A percentile compares a stretch with the other conserved stretches of the same genome.
These are phyloP conservation scores for Chloroclystis v-ata DNA, from an alignment of 2,888 invertebrate species.

Conservation along the genomic window DNA sequence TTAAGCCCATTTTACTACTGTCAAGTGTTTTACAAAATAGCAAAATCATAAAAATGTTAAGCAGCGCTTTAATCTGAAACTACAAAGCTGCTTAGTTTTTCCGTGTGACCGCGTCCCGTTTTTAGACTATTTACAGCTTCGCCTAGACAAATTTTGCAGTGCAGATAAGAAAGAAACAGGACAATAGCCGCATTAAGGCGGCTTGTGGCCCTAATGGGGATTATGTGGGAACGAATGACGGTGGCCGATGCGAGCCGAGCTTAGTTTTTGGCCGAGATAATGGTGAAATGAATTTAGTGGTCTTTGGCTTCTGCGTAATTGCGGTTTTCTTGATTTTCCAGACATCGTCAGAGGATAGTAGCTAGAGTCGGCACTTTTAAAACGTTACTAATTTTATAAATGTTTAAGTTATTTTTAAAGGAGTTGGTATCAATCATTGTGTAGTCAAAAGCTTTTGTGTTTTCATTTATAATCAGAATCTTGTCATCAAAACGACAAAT, in stretches of 20 bases:
- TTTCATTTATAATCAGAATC: too few relatives aligned
- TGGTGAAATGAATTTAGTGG: slow-evolving; percentile 60
- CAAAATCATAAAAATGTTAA: too few relatives aligned
- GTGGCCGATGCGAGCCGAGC: slow-evolving; percentile 43
- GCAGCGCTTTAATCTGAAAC: too few relatives aligned
- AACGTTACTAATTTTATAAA: too few relatives aligned
- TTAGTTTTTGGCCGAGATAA: slow-evolving; percentile 60
- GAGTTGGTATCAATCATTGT: too few relatives aligned
- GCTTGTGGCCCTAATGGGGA: slow-evolving; percentile 64
- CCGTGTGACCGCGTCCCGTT: slow-evolving; percentile 44
- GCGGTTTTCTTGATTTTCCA: slow-evolving; percentile 18
- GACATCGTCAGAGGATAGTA: neutral
- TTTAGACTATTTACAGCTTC: slow-evolving; percentile 64
- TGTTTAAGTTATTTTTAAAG: too few relatives aligned
- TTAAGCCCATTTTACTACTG: too few relatives aligned
- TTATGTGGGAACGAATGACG: slow-evolving; percentile 58
- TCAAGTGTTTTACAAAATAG: too few relatives aligned
- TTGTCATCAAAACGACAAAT: too few relatives aligned
- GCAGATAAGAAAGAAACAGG: slow-evolving; percentile 74
- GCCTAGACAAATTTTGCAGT: slow-evolving; percentile 74
- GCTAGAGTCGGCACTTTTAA: too few relatives aligned
- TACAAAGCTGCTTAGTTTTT: too few relatives aligned
- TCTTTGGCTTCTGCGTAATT: slow-evolving; percentile 33
- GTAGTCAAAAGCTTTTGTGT: too few relatives aligned
- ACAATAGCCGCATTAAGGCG: slow-evolving; percentile 62